These are phyloP conservation scores for Nasonia vitripennis DNA, from an alignment of 1,140 invertebrate genomes.

Conservation along the genomic window DNA sequence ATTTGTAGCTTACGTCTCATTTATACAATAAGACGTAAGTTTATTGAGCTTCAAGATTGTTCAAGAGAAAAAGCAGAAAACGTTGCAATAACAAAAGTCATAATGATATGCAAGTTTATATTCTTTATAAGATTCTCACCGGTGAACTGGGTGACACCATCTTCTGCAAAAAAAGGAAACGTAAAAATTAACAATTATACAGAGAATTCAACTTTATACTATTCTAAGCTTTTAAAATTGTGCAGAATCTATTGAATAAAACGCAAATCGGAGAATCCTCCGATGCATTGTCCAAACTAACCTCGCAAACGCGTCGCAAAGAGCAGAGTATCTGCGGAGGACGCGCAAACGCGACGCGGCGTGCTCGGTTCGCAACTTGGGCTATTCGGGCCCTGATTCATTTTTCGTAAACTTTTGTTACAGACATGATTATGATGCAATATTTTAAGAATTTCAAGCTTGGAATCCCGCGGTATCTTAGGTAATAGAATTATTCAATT, in stretches of 20 bases:
- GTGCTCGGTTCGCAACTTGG: background rate
- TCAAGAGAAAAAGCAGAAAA: background rate
- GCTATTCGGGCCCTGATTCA: background rate
- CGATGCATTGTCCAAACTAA: background rate
- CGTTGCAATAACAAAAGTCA: background rate
- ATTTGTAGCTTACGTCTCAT: slow-evolving; percentile 56
- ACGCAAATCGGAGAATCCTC: too few relatives aligned
- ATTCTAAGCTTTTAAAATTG: background rate
- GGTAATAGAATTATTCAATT: too few relatives aligned
- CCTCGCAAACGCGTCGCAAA: background rate
- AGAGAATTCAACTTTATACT: background rate
- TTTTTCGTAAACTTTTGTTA: too few relatives aligned
- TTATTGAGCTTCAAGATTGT: background rate
- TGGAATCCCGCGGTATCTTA: too few relatives aligned
- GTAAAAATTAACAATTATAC: background rate
- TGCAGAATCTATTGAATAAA: background rate
- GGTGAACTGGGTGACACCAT: slow-evolving; percentile 67
- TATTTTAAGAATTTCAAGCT: too few relatives aligned
- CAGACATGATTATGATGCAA: too few relatives aligned
- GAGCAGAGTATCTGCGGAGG: background rate
- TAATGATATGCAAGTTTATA: background rate
- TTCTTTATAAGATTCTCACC: slow-evolving; percentile 59
- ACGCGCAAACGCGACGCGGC: background rate
- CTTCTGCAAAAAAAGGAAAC: slow-evolving; percentile 61
- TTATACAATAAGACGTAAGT: slow-evolving; percentile 57